These are phyloP conservation scores for Pygmarrhopalites habei DNA, from an alignment of 1,140 invertebrate genomes.

Conservation along the genomic window DNA sequence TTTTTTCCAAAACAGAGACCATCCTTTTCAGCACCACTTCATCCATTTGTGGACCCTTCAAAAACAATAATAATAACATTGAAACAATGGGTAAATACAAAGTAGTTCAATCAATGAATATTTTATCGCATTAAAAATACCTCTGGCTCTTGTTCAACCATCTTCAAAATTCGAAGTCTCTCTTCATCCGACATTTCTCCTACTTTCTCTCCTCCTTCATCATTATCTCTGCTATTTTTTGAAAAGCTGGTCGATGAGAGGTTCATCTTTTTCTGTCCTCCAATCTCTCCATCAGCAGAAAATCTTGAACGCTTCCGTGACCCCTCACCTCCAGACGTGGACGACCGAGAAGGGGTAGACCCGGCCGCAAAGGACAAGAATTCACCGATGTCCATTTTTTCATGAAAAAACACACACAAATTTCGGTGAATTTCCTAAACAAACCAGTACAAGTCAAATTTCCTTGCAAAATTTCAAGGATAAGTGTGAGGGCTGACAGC, in stretches of 20 bases:
- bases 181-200: constrained; percentile 61
- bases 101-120: neutral
- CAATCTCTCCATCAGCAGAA: too few relatives aligned
- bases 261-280: constrained; percentile 3
- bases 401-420: too few relatives aligned
- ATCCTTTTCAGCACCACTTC: constrained; percentile 81
- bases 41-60: constrained; percentile 68
- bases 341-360: constrained; percentile 5
- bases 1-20: constrained; percentile 87
- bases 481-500: too few relatives aligned
- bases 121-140: constrained; percentile 47
- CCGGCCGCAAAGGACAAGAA: constrained; percentile 1
- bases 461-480: neutral
- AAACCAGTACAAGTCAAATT: neutral
- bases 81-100: neutral
- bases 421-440: too few relatives aligned
- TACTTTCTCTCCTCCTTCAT: constrained; percentile 39
- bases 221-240: neutral
- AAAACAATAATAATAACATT: constrained; percentile 31
- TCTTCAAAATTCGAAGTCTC: constrained; percentile 68
- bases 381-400: neutral
- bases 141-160: constrained; percentile 71
- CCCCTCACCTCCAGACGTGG: neutral
- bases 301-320: constrained; percentile 17
- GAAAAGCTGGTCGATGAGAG: neutral